Evolutionary conservation across 35 echinoderm and acorn worm species (phyloP).

Genomic region (Hemicentrotus pulcherrimus): DNA sequence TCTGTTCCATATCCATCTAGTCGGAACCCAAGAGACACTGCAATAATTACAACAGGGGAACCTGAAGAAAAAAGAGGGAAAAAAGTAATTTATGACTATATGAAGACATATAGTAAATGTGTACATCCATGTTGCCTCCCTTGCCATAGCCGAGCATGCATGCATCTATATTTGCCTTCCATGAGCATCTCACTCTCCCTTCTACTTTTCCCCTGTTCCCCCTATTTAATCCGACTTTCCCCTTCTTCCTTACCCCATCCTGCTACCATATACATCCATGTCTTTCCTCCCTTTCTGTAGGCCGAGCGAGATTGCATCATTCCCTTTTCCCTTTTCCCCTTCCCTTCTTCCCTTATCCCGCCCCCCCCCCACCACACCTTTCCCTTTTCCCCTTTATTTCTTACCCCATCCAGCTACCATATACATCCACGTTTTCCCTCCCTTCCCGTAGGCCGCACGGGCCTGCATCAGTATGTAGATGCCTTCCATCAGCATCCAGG

Average conservation of each 20-base stretch:
- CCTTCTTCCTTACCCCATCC: slow-evolving; percentile 70
- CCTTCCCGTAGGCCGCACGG: slow-evolving; percentile 41
- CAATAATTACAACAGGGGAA: slow-evolving; percentile 39
- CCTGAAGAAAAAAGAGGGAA: slow-evolving; percentile 12
- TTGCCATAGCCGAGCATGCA: no score
- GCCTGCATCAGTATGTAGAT: slow-evolving; percentile 72
- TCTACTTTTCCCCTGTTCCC: neutral
- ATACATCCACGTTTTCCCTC: slow-evolving; percentile 56
- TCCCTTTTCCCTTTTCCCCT: neutral
- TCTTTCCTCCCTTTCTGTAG: slow-evolving; percentile 43
- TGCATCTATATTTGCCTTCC: no score
- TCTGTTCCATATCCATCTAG: slow-evolving; percentile 57
- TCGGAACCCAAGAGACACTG: neutral
- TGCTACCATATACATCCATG: slow-evolving; percentile 48
- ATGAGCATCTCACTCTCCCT: neutral
- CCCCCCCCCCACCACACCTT: no score
- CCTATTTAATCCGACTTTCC: neutral
- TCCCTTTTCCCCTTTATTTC: neutral
- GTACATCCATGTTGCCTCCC: no score
- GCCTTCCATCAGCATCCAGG: slow-evolving; percentile 82
- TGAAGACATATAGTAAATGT: neutral
- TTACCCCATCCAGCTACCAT: slow-evolving; percentile 76
- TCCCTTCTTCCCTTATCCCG: neutral
- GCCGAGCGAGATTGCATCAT: slow-evolving; percentile 51
- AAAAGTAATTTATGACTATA: neutral